These are phyloP conservation scores for Drosophila baimaii DNA, from an alignment of 1,140 invertebrate genomes.

Conservation along the genomic window DNA sequence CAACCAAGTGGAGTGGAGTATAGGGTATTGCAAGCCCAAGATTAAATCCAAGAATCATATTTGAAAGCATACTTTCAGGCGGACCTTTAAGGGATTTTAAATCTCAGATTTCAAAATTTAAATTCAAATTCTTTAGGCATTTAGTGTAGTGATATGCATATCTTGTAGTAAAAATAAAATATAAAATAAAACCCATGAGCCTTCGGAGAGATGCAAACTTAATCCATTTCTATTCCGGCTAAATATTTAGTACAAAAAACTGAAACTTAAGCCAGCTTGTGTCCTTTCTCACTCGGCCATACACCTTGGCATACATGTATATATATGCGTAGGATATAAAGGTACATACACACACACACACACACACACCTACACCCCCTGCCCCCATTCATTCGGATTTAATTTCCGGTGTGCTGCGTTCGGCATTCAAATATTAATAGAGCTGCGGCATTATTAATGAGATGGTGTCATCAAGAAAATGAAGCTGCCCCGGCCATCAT, in stretches of 20 bases:
- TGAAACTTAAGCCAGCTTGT: constrained; percentile 4
- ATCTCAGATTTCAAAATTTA: background rate
- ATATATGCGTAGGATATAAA: too few relatives aligned
- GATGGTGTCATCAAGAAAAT: constrained; percentile 79
- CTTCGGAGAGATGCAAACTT: background rate
- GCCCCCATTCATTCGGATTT: constrained; percentile 58
- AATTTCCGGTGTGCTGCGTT: constrained; percentile 73
- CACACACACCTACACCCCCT: background rate
- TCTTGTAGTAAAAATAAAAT: too few relatives aligned
- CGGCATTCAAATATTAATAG: constrained; percentile 78
- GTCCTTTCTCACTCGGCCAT: background rate
- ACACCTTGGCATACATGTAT: background rate
- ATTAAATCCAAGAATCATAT: background rate
- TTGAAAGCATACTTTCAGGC: background rate
- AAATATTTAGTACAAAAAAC: background rate
- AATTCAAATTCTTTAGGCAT: too few relatives aligned
- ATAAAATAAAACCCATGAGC: too few relatives aligned
- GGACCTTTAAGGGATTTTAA: background rate
- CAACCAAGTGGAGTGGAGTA: too few relatives aligned
- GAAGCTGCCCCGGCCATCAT: constrained; percentile 55
- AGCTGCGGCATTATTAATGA: constrained; percentile 75
- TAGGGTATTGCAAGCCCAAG: too few relatives aligned
- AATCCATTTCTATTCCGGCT: background rate
- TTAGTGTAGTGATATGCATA: too few relatives aligned
- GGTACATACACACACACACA: background rate